These are phyloP conservation scores for Falco novaeseelandiae DNA, from an alignment of 2,797 vertebrate species.

Conservation along the genomic window DNA sequence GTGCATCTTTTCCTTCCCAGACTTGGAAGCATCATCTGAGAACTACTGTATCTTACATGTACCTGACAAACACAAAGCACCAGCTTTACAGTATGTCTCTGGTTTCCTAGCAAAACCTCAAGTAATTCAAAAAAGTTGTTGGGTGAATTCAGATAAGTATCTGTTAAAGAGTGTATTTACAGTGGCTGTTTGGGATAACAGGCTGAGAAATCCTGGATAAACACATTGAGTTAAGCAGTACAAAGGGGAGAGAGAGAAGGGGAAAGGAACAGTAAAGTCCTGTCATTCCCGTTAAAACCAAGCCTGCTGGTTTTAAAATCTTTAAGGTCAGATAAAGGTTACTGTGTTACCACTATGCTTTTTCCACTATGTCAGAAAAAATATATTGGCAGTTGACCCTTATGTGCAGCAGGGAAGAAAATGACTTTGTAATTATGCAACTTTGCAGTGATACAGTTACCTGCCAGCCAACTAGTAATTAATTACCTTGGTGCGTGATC, in stretches of 20 bases:
- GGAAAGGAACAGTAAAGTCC: neutral
- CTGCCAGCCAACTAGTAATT: neutral
- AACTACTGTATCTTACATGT: rapidly evolving
- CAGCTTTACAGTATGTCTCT: neutral
- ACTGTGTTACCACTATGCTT: neutral
- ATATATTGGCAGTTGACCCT: neutral
- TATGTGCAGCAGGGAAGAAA: neutral
- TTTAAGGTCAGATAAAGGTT: neutral
- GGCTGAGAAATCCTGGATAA: neutral
- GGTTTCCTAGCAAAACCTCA: neutral
- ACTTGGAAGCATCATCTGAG: neutral
- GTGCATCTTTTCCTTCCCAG: neutral
- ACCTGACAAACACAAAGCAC: neutral
- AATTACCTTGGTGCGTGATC: rapidly evolving
- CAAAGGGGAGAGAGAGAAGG: neutral
- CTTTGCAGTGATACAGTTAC: neutral
- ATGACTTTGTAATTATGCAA: neutral
- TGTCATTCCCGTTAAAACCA: neutral
- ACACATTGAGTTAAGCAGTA: neutral
- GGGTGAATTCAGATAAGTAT: neutral
- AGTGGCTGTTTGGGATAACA: neutral
- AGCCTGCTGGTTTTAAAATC: neutral
- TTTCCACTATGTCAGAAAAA: neutral
- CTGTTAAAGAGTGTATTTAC: neutral
- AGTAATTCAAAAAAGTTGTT: neutral